These are phyloP conservation scores for Caenorhabditis imperialis DNA, from an alignment of 2,888 invertebrate species.

Conservation along the genomic window DNA sequence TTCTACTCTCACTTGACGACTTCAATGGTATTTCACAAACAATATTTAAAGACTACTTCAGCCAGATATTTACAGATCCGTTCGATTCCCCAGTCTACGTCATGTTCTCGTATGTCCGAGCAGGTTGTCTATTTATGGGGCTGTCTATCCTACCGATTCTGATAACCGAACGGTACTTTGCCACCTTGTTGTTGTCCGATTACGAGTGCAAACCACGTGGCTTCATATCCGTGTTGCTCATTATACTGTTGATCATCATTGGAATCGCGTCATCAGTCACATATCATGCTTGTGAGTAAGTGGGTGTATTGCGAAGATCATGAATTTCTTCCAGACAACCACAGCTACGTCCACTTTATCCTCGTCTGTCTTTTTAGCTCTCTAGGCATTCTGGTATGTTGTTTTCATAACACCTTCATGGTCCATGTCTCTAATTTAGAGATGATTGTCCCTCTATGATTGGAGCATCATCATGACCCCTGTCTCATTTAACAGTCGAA, in stretches of 20 bases:
- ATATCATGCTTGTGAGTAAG: constrained; percentile 31
- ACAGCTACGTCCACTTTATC: constrained; percentile 5
- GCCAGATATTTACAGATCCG: constrained; percentile 18
- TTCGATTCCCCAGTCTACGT: constrained; percentile 9
- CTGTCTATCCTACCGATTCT: constrained; percentile 28
- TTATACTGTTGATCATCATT: constrained; percentile 6
- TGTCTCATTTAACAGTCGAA: too few relatives aligned
- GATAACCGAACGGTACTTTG: constrained; percentile 28
- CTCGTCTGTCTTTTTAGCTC: constrained; percentile 11
- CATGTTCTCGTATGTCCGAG: constrained; percentile 23
- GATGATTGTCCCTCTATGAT: too few relatives aligned
- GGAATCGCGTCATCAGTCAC: constrained; percentile 11
- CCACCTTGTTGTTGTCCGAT: constrained; percentile 5
- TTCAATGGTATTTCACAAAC: not conserved
- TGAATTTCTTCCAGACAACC: constrained; percentile 11
- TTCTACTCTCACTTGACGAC: constrained; percentile 6
- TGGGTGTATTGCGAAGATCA: not conserved
- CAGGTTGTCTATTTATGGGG: constrained; percentile 23
- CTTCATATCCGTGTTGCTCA: constrained; percentile 7
- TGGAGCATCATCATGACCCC: too few relatives aligned
- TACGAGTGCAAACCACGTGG: constrained; percentile 15
- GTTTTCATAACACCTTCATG: too few relatives aligned
- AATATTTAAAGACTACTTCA: too few relatives aligned
- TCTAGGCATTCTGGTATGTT: constrained; percentile 25
- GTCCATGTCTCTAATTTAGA: too few relatives aligned